A percentile compares a stretch with the other conserved stretches of the same genome.
Evolutionary conservation across 2,797 vertebrate species (phyloP).

Genomic region (Pterois miles): DNA sequence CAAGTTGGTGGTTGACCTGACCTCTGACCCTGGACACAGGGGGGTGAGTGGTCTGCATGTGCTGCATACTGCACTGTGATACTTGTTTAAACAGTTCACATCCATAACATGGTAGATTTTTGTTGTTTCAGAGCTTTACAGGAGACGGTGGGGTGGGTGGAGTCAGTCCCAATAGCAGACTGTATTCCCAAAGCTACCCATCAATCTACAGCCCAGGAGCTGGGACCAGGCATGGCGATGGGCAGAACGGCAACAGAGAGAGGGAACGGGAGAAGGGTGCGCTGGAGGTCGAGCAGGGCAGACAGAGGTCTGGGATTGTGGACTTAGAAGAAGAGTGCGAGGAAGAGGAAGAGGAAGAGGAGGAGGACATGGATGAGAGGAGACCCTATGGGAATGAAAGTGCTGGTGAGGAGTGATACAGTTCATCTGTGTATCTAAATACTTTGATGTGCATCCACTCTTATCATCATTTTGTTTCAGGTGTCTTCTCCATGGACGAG

Average conservation of each 20-base stretch:
- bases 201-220: slow-evolving; percentile 83
- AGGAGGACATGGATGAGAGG: slow-evolving; percentile 81
- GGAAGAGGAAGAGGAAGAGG: slow-evolving; percentile 83
- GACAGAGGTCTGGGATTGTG: slow-evolving; percentile 67
- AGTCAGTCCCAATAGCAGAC: slow-evolving; percentile 74
- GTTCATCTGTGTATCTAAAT: neutral
- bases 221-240: slow-evolving; percentile 42
- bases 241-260: slow-evolving; percentile 69
- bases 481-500: slow-evolving; percentile 94
- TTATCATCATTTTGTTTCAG: slow-evolving; percentile 61
- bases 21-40: slow-evolving; percentile 65
- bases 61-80: neutral
- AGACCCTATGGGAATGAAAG: slow-evolving; percentile 74
- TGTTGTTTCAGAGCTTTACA: slow-evolving; percentile 64
- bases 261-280: slow-evolving; percentile 64
- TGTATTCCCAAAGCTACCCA: slow-evolving; percentile 88
- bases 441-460: fast-evolving
- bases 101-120: neutral
- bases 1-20: slow-evolving; percentile 67
- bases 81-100: neutral
- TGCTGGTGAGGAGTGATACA: slow-evolving; percentile 58
- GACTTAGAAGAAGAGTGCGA: slow-evolving; percentile 81
- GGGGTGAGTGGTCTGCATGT: slow-evolving; percentile 69
- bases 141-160: slow-evolving; percentile 66
- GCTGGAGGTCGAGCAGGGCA: slow-evolving; percentile 61